Conservation (phyloP, 2,888 invertebrate genomes). For the Salpingus planirostris region DNA sequence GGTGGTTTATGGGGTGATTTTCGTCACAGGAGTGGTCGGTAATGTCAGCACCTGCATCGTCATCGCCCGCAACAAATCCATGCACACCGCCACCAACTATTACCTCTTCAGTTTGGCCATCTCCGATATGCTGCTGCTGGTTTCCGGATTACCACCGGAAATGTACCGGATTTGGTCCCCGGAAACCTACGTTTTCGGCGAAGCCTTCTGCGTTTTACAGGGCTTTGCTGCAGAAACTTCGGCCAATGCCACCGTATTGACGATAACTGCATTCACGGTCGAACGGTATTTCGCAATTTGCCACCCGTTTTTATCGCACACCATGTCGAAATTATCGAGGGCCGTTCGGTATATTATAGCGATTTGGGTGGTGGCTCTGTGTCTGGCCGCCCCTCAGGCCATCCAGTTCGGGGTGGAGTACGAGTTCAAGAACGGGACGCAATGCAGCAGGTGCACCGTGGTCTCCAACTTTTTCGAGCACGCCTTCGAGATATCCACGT, state of each 20-base stretch:
- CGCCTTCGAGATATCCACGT: constrained; percentile 71
- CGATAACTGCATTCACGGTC: constrained; percentile 69
- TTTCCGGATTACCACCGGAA: constrained; percentile 77
- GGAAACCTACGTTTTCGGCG: constrained; percentile 70
- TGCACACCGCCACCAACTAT: constrained; percentile 76
- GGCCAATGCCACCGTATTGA: constrained; percentile 66
- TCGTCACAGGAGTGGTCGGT: constrained; percentile 70
- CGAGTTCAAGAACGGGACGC: constrained; percentile 17
- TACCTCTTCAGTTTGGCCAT: constrained; percentile 79
- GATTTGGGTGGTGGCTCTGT: constrained; percentile 71
- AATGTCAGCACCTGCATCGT: constrained; percentile 80
- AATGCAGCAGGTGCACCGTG: constrained; percentile 34
- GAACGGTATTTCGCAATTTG: constrained; percentile 58
- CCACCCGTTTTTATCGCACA: constrained; percentile 62
- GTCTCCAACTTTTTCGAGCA: constrained; percentile 49
- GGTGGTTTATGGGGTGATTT: constrained; percentile 62
- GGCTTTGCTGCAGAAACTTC: constrained; percentile 73
- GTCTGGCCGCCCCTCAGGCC: constrained; percentile 61
- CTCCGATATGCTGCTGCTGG: constrained; percentile 70
- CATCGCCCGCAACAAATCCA: constrained; percentile 75
- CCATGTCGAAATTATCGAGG: constrained; percentile 78
- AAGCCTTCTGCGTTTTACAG: constrained; percentile 66
- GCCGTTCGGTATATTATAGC: constrained; percentile 70
- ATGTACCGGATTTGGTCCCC: constrained; percentile 67
- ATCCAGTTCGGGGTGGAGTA: constrained; percentile 39